Evolutionary conservation across 2,888 invertebrate genomes (phyloP), one percentile per base, ranked within the genome.

Genomic region (Pollenia griseotomentosa): DNA sequence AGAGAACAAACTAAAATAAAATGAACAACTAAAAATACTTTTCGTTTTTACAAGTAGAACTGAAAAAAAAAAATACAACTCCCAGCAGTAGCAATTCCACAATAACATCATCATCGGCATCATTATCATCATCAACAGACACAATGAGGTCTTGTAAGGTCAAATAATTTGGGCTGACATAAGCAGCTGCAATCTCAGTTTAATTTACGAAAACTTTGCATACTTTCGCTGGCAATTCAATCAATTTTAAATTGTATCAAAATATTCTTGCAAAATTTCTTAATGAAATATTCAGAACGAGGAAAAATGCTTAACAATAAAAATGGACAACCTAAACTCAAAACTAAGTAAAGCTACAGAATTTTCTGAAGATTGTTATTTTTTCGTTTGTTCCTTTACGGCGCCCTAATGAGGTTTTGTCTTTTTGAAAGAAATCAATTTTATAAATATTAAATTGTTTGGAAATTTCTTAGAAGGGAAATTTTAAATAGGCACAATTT

Each of bases 161-260:
- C 63, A 81, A 51, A 48, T 66, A 51, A 65, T 81, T 73, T 63
- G 16, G 73, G 71, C 80, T 81, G 80, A 73, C 80, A 81, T 53
- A 81, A 81, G 53, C 63, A 73, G 81, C 65, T 65, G 65, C 80
- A 81, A 33, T 73, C 65, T 48, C 55, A 73, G 57, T 65, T 81
- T 73, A 65, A 66, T 65, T 81, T 73, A 33, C 33, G n/a, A 73
- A 66, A 73, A 80, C 63, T 80, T 80, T 80, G 8, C 10, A 33
- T 16, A 80, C 33, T 80, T 80, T 80, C 73, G 9, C 61, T 61
- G 65, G 44, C 71, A 73, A 73, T 73, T 73, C 80, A 73, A 80
- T 73, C 53, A 80, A 73, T 55, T 73, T 80, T 55, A 51, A 71
- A 80, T 80, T 80, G 53, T 65, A 73, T 10, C 14, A 19, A 65